A percentile compares a stretch with the other conserved stretches of the same genome.
These are phyloP conservation scores for Hafferia zeledoni DNA, from an alignment of 2,797 vertebrate species.

Conservation along the genomic window DNA sequence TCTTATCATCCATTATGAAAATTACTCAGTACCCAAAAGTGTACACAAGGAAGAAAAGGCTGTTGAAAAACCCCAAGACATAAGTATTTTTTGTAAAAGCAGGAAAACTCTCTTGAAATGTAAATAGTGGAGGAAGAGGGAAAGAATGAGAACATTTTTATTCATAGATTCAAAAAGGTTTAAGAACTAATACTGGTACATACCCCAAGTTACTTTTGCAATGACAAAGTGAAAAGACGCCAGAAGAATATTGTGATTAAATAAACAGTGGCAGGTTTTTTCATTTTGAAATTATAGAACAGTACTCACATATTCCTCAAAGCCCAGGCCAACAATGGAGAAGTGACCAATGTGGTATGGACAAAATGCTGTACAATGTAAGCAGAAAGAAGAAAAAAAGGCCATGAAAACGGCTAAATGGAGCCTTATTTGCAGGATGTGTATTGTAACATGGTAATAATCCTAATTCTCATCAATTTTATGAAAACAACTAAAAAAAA, in stretches of 20 bases:
- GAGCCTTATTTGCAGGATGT: not conserved
- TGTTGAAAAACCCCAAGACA: not conserved
- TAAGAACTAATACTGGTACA: not conserved
- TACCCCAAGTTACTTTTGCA: not conserved
- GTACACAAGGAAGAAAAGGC: not conserved
- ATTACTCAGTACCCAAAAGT: not conserved
- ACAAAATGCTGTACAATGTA: slow-evolving; percentile 88
- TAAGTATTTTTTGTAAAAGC: not conserved
- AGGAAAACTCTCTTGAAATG: not conserved
- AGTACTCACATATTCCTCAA: slow-evolving; percentile 94
- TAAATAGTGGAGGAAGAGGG: not conserved
- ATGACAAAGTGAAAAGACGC: not conserved
- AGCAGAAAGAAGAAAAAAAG: slow-evolving; percentile 9
- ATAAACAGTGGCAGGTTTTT: not conserved
- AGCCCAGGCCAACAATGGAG: slow-evolving; percentile 95
- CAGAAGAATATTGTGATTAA: not conserved
- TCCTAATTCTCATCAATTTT: not conserved
- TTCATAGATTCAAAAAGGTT: not conserved
- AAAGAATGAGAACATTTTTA: not conserved
- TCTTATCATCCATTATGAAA: not conserved
- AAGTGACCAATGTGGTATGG: slow-evolving; percentile 99
- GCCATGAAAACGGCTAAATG: slow-evolving; percentile 21
- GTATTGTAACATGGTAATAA: not conserved
- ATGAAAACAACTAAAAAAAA: not conserved
- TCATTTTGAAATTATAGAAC: not conserved